These are phyloP conservation scores for Leucosticte australis DNA, from an alignment of 2,113 vertebrate genomes.

Conservation along the genomic window DNA sequence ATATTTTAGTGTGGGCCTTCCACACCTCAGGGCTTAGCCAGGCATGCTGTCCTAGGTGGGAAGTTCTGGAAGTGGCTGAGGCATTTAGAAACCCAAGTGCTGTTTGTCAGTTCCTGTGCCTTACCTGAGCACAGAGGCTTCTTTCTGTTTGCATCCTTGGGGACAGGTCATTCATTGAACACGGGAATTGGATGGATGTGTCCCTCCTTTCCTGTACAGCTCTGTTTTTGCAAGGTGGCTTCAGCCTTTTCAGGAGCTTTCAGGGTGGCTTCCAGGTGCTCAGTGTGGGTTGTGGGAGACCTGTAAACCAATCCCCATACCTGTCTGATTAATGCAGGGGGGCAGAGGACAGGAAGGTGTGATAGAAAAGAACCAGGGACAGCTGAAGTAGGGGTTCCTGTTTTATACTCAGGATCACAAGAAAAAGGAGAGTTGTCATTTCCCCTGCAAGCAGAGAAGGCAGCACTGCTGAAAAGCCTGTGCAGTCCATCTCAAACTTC, in stretches of 20 bases:
- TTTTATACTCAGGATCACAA: neutral
- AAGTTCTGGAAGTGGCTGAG: neutral
- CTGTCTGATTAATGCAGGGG: neutral
- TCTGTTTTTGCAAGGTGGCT: neutral
- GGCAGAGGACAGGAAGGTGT: neutral
- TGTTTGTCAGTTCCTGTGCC: neutral
- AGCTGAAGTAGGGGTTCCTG: neutral
- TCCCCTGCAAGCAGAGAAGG: neutral
- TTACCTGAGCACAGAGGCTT: neutral
- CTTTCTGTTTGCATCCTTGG: neutral
- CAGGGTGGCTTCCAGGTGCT: neutral
- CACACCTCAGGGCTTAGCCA: fast-evolving
- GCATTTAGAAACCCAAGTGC: neutral
- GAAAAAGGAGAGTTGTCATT: neutral
- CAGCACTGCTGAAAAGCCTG: neutral
- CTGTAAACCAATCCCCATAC: neutral
- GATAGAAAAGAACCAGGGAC: neutral
- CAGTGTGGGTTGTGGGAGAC: neutral
- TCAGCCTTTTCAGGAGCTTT: neutral
- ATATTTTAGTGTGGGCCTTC: neutral
- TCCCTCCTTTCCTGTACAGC: neutral
- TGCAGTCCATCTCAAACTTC: neutral
- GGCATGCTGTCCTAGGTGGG: neutral
- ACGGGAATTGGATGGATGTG: neutral
- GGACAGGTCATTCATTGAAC: neutral